Conservation (phyloP, 2,797 vertebrate species). For the Melanotaenia pygmaea region DNA sequence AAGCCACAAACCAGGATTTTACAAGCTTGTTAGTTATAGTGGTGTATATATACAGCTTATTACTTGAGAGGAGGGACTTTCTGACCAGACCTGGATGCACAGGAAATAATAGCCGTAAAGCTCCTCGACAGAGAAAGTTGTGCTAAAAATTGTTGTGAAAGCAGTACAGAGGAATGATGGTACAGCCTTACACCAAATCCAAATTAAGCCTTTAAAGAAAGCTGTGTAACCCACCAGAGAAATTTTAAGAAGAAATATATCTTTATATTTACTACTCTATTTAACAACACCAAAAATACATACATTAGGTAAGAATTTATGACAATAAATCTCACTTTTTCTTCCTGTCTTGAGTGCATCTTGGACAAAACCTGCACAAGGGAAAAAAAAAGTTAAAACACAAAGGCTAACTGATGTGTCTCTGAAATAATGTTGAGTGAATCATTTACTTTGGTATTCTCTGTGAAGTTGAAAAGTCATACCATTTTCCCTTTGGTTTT, state of each 20-base stretch:
- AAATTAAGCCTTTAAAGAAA: constrained; percentile 64
- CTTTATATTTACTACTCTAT: constrained; percentile 62
- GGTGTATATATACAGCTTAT: constrained; percentile 33
- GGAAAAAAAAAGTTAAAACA: constrained; percentile 2
- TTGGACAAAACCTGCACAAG: constrained; percentile 92
- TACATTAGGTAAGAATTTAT: constrained; percentile 59
- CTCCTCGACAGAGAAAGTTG: constrained; percentile 26
- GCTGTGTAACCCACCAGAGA: constrained; percentile 59
- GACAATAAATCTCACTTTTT: constrained; percentile 86
- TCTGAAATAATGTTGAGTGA: not conserved
- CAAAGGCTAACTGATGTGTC: accelerated
- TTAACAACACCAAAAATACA: constrained; percentile 73
- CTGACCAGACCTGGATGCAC: constrained; percentile 26
- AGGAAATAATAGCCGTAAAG: constrained; percentile 27
- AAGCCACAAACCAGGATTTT: constrained; percentile 66
- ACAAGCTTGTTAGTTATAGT: constrained; percentile 37
- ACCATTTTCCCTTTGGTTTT: constrained; percentile 99
- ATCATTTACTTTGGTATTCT: not conserved
- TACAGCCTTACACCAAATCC: constrained; percentile 48
- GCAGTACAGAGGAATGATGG: constrained; percentile 9
- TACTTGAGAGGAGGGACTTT: constrained; percentile 25
- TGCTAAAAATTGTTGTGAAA: constrained; percentile 33
- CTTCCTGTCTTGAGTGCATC: constrained; percentile 94
- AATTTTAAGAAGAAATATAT: constrained; percentile 45
- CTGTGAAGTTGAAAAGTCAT: constrained; percentile 50